phyloP scores from a whole-genome alignment of 2,113 vertebrate species.

The Lagopus muta region DNA sequence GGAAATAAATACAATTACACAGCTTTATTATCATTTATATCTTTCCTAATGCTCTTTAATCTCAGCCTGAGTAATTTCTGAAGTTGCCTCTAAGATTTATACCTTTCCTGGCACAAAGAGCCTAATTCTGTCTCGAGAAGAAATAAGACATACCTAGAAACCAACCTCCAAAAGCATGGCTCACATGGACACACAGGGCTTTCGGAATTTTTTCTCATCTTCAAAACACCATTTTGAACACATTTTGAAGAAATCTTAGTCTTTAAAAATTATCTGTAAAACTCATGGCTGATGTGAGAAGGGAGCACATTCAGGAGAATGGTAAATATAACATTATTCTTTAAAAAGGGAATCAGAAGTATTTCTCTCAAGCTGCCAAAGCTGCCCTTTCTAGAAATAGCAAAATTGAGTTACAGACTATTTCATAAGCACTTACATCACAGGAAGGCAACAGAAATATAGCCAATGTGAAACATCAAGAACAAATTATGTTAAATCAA shows the following conservation, averaged over 20 bases:
- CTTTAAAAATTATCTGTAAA: background rate
- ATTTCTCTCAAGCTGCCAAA: background rate
- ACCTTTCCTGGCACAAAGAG: background rate
- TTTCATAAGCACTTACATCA: background rate
- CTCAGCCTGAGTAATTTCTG: constrained; percentile 8
- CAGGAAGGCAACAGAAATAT: background rate
- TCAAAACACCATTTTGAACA: background rate
- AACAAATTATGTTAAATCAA: background rate
- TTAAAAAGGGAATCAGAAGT: background rate
- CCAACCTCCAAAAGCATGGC: background rate
- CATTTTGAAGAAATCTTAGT: background rate
- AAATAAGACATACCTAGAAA: background rate
- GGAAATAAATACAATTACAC: background rate
- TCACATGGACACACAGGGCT: background rate
- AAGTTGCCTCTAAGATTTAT: background rate
- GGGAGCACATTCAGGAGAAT: background rate
- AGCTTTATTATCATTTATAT: constrained; percentile 12
- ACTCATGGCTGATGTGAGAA: background rate
- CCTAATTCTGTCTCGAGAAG: background rate
- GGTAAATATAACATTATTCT: background rate
- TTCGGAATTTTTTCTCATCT: background rate
- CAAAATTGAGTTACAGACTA: constrained; percentile 15
- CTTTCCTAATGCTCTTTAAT: background rate
- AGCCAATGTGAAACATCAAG: background rate
- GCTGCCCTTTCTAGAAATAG: background rate